Evolutionary conservation across 2,888 invertebrate species (phyloP), one percentile per base, ranked within the genome.

Genomic region (Kuschelorhynchus macadamiae): DNA sequence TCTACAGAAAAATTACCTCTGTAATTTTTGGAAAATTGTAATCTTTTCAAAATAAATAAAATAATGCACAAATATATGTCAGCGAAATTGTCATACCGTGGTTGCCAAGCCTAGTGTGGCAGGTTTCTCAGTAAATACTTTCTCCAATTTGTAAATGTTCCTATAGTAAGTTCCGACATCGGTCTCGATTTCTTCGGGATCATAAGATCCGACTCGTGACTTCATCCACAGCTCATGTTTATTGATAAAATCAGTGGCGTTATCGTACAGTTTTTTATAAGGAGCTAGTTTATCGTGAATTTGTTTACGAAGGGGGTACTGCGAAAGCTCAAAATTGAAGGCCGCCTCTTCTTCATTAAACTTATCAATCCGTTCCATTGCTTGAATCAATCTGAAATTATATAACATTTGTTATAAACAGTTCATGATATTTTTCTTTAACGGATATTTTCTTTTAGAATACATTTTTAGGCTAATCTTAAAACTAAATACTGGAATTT

Each of bases 301-400:
- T 77, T 88, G 84, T 82, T 95, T 94, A 69, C 97, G 87, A 70
- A 93, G 86, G 0, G 96, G 95, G 85, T 97, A 98, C 75, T 93
- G 91, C 0, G 97, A 95, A 7, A 91, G 81, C 78, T 96, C 93
- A 90, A 93, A 96, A 9, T 92, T 94, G 80, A 92, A 97, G 14
- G 96, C 88, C 25, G 88, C 85, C 81, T 98, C 98, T 81, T 98
- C 97, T 79, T 91, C 92, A 81, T 98, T 98, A 77, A 98, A 96
- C 67, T 90, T 88, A 77, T 96, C 94, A 70, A 97, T 95, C 67
- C 88, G 90, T 46, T 89, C 87, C 83, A 95, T 89, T 2, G 96
- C 97, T 2, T 85, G 81, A 46, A 90, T 84, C 67, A 96, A 85
- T 79, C 91, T 88, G 30, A 20, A 67, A 56, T 20, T 20, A 36